Conservation (phyloP, 2,113 vertebrate genomes). For the Gambusia holbrooki region DNA sequence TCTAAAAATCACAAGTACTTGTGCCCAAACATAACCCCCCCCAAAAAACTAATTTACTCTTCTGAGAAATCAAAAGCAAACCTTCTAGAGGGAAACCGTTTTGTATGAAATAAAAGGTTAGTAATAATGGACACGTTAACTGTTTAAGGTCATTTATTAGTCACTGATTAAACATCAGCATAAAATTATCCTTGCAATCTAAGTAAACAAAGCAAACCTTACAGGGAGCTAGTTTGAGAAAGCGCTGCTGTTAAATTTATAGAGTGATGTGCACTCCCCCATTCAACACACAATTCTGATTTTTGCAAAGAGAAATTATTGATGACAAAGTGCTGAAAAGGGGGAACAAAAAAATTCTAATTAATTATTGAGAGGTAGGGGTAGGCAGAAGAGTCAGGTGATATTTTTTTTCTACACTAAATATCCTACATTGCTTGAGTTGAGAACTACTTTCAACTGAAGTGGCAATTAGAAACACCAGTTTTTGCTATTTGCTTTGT, state of each 20-base stretch:
- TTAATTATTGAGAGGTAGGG: not conserved
- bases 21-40: too few relatives aligned
- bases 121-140: too few relatives aligned
- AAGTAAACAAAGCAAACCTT: too few relatives aligned
- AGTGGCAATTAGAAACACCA: not conserved
- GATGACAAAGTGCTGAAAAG: not conserved
- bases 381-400: not conserved
- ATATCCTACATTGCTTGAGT: not conserved
- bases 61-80: too few relatives aligned
- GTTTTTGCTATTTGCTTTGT: not conserved
- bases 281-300: not conserved
- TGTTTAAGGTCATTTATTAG: too few relatives aligned
- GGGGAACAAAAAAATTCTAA: not conserved
- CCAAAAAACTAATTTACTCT: too few relatives aligned
- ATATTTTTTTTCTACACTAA: not conserved
- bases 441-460: not conserved
- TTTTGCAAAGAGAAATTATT: not conserved
- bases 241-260: not conserved
- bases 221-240: not conserved
- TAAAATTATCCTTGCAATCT: too few relatives aligned
- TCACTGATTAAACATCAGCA: too few relatives aligned
- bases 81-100: too few relatives aligned
- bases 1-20: too few relatives aligned
- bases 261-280: not conserved
- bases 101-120: too few relatives aligned